Evolutionary conservation across 2,888 invertebrate genomes (phyloP), one percentile per base, ranked within the genome.

Genomic region (Octodonta nipae): DNA sequence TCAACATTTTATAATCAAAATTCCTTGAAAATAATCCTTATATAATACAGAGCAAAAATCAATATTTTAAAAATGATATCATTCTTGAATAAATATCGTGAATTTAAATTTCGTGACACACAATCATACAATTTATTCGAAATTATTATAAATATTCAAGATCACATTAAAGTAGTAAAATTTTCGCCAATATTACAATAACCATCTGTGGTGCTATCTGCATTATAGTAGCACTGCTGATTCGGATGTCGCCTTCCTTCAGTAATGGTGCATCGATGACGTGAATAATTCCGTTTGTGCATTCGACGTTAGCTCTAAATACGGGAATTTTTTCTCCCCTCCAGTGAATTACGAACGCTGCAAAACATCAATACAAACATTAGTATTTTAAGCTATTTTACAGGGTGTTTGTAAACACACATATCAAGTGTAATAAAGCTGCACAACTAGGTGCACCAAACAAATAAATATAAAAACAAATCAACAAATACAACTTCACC

Each of bases 251-350:
- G 50, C 78, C 78, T 51, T 84, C 83, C 53, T 75, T 72, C 37
- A 89, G 66, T 54, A 93, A 77, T 4, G 91, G 89, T 45, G 72
- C 73, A 56, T 91, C 89, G 54, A 93, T 88, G 41, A 91, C 86
- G 61, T 93, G 92, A 47, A 93, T 91, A 47, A 89, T 82, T 31
- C 93, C 93, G 58, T 93, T 93, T 60, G 87, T 91, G 61, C 92
- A 92, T 53, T 87, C 85, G 3, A 95, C 86, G 60, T 95, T 89
- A 13, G 92, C 85, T 43, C 91, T 76, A 61, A 80, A 78, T 29
- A 91, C 84, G 50, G 77, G 78, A 49, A 88, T 82, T 70, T 75
- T 75, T 55, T 77, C 75, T 39, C 80, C 80, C 51, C 82, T 78
- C 89, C 88, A 89, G 55, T 79, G 76, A 38, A 89, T 75, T 52